Percentiles rank a stretch among this genome's conserved stretches.
Conservation (phyloP, 2,797 vertebrate species). For the Rhadinocentrus ornatus region DNA sequence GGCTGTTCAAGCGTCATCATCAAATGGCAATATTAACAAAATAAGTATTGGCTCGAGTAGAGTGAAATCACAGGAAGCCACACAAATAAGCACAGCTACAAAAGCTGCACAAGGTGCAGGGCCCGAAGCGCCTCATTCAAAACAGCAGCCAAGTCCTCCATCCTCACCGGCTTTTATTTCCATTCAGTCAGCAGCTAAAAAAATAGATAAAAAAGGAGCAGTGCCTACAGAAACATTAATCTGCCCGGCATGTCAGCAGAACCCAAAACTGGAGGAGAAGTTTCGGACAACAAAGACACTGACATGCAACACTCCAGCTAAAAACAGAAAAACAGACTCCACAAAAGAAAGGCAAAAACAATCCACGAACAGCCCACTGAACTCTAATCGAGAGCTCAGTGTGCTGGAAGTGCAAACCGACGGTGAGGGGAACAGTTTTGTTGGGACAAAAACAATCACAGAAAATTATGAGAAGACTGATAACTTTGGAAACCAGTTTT, state of each 20-base stretch:
- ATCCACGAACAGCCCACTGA: constrained; percentile 48
- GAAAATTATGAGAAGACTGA: constrained; percentile 87
- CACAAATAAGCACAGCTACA: constrained; percentile 13
- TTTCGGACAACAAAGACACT: constrained; percentile 65
- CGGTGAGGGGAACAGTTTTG: constrained; percentile 71
- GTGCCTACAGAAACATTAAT: constrained; percentile 24
- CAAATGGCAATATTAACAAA: constrained; percentile 81
- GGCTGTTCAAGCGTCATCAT: constrained; percentile 60
- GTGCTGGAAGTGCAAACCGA: constrained; percentile 85
- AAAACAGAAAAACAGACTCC: constrained; percentile 37
- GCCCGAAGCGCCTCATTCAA: constrained; percentile 56
- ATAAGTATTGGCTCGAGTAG: constrained; percentile 87
- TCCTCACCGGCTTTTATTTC: constrained; percentile 91
- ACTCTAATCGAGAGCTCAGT: constrained; percentile 79
- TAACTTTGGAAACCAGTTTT: constrained; percentile 83
- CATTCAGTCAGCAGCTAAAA: constrained; percentile 88
- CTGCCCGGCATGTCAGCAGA: constrained; percentile 56
- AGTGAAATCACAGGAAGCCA: constrained; percentile 67
- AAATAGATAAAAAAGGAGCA: constrained; percentile 69
- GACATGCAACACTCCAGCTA: constrained; percentile 54
- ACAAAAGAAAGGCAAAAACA: constrained; percentile 51
- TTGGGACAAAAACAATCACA: constrained; percentile 79
- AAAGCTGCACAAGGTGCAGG: constrained; percentile 49
- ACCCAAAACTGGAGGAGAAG: constrained; percentile 57
- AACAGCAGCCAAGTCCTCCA: constrained; percentile 77